Percentiles rank a stretch among this genome's conserved stretches.
These are phyloP conservation scores for Zaprionus kolodkinae DNA, from an alignment of 1,140 invertebrate species.

Conservation along the genomic window DNA sequence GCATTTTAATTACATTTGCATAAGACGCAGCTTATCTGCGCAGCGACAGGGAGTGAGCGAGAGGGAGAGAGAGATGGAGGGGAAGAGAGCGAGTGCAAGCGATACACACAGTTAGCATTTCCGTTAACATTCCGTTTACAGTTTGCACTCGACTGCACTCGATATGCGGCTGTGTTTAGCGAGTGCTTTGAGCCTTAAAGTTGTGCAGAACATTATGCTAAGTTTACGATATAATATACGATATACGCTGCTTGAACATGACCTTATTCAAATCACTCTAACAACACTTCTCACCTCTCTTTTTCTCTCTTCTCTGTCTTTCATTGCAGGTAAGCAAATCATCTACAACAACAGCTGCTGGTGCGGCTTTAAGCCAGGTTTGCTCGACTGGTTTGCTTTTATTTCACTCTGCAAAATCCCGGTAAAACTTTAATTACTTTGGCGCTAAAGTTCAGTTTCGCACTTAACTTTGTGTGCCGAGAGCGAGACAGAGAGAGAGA, in stretches of 20 bases:
- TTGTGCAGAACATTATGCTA: neutral
- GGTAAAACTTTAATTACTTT: conserved; percentile 76
- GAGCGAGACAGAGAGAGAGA: neutral
- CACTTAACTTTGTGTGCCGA: conserved; percentile 60
- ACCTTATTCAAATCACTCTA: neutral
- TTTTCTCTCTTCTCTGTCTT: neutral
- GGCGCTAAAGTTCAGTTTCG: conserved; percentile 62
- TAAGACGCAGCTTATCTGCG: conserved; percentile 55
- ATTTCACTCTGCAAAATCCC: neutral
- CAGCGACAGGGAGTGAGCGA: conserved; percentile 1
- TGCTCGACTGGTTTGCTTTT: neutral
- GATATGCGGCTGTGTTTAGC: neutral
- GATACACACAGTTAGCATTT: neutral
- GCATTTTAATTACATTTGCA: conserved; percentile 62
- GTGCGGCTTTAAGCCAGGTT: conserved; percentile 28
- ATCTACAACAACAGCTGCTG: conserved; percentile 7
- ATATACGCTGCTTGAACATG: neutral
- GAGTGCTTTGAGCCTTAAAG: neutral
- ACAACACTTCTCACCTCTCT: conserved; percentile 10
- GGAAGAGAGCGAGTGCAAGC: neutral
- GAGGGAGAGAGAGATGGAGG: neutral
- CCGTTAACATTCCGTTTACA: conserved; percentile 7
- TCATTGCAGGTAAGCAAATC: conserved; percentile 66
- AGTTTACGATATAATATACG: neutral
- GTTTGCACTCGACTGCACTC: neutral